Evolutionary conservation across 2,888 invertebrate genomes (phyloP), one percentile per base, ranked within the genome.

Genomic region (Incurvaria masculella): DNA sequence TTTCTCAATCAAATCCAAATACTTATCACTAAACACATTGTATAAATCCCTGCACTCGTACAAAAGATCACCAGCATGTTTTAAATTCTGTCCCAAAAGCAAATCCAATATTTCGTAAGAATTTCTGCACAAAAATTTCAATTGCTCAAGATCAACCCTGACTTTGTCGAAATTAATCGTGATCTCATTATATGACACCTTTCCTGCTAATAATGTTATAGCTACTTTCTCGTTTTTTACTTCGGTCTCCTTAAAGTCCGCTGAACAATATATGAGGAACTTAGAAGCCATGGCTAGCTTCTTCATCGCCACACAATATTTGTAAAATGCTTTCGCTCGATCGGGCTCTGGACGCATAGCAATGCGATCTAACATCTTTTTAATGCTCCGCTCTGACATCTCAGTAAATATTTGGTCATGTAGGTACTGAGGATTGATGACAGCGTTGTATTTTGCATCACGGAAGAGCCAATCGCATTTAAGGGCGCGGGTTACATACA

Each of bases 371-470:
- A 73, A 52, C 20, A 66, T 51, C 47, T 69, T 71, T 27, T 59
- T 63, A 49, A 61, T 68, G 65, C 69, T 68, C 60, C 66, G 69
- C 2, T 53, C 47, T 2, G 73, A 69, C 68, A 72, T 70, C 1
- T 51, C 56, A 4, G 72, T 67, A 49, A 72, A 68, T 20, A 72
- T 53, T 40, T 68, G 56, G 0, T 57, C 42, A 16, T 68, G 60
- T 2, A 73, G 59, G 51, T 65, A 61, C 23, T 63, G 56, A 1
- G 61, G 56, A 49, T 67, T 66, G 17, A 70, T 62, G 2, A 65
- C 42, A 11, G n/a, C n/a, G n/a, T 61, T 42, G 10, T 60, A 56
- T 49, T 59, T 62, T 18, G 61, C 55, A 49, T 63, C 60, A 21
- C 57, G 55, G 54, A 59, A 68, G 14, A 73, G 46, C 69, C 69